Evolutionary conservation across 2,888 invertebrate genomes (phyloP).

Genomic region (Aproaerema taeniolella): DNA sequence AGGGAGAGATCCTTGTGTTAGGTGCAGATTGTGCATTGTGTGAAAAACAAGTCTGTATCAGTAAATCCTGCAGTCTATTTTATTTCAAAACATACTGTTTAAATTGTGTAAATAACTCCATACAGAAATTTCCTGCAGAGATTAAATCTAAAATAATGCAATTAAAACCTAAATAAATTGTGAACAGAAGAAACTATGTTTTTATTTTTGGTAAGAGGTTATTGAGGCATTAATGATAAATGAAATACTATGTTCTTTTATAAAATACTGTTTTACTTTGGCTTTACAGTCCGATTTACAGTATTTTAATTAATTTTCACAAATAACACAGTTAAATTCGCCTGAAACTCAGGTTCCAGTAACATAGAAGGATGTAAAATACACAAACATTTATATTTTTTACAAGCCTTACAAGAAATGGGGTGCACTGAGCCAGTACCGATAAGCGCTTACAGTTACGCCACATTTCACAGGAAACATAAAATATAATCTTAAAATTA

Average conservation of each 20-base stretch:
- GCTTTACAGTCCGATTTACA: constrained; percentile 75
- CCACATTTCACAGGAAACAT: constrained; percentile 39
- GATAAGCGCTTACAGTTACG: constrained; percentile 33
- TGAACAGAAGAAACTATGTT: too few species aligned
- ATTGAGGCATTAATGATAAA: too few species aligned
- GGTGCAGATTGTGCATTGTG: constrained; percentile 87
- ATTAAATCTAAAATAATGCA: constrained; percentile 79
- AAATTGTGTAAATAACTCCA: constrained; percentile 79
- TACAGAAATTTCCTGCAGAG: constrained; percentile 81
- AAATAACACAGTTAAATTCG: constrained; percentile 68
- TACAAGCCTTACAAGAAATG: constrained; percentile 46
- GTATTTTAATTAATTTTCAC: constrained; percentile 66
- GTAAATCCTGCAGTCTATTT: constrained; percentile 86
- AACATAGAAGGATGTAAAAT: constrained; percentile 54
- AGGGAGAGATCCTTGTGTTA: constrained; percentile 85
- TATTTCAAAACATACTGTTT: constrained; percentile 86
- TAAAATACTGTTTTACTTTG: constrained; percentile 78
- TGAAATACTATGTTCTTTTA: too few species aligned
- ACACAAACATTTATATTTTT: constrained; percentile 49
- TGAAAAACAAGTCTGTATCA: constrained; percentile 82
- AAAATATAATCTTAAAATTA: constrained; percentile 66
- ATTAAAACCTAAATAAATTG: constrained; percentile 36
- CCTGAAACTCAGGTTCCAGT: constrained; percentile 58
- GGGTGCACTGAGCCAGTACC: constrained; percentile 32
- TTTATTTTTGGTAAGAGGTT: too few species aligned